phyloP scores from a whole-genome alignment of 2,797 vertebrate genomes.

The Semaprochilodus insignis region DNA sequence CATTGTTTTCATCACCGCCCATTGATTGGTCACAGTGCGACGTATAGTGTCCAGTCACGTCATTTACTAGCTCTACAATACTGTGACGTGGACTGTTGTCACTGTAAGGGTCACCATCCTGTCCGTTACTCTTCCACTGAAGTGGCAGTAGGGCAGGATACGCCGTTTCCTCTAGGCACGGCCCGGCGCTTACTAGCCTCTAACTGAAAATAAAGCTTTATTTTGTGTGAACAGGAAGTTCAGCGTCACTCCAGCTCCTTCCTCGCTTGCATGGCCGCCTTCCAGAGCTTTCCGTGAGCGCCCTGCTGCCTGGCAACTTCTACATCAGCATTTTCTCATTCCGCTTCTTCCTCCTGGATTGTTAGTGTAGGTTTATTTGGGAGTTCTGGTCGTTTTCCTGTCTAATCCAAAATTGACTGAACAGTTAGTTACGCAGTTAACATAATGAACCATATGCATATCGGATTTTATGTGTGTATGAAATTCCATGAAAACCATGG shows the following conservation, averaged over 20 bases:
- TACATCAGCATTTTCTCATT: background rate
- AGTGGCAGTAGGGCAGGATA: background rate
- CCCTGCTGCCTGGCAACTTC: background rate
- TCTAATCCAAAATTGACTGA: no score
- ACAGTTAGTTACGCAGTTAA: no score
- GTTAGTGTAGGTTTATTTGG: no score
- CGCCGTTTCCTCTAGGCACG: background rate
- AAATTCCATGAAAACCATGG: no score
- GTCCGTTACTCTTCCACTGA: background rate
- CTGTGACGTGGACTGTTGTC: background rate
- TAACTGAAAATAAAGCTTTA: background rate
- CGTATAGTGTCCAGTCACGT: background rate
- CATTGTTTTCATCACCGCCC: background rate
- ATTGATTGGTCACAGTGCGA: background rate
- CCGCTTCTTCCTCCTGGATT: no score
- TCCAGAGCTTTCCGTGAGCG: background rate
- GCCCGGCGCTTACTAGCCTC: background rate
- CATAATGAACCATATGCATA: no score
- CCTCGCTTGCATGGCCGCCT: background rate
- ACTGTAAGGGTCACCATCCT: background rate
- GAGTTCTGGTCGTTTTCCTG: no score
- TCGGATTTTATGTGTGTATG: no score
- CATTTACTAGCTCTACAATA: background rate
- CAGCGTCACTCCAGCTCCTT: background rate
- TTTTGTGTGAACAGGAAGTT: slow-evolving; percentile 10